A percentile compares a stretch with the other conserved stretches of the same genome.
Evolutionary conservation across 2,888 invertebrate genomes (phyloP).

Genomic region (Sisyra terminalis): DNA sequence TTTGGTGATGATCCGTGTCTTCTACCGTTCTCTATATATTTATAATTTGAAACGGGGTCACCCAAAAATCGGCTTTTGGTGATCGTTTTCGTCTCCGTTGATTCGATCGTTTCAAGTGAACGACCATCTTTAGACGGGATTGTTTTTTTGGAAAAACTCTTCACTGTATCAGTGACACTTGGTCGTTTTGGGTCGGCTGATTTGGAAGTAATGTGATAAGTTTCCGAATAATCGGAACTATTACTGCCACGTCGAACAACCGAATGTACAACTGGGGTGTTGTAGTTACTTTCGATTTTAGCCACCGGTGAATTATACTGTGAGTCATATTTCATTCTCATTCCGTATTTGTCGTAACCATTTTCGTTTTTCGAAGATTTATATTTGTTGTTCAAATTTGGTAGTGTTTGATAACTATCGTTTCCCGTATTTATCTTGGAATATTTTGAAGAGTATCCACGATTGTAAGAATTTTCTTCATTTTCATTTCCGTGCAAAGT

Average conservation of each 20-base stretch:
- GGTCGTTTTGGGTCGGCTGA: constrained; percentile 49
- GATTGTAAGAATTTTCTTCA: constrained; percentile 25
- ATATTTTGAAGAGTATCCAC: constrained; percentile 8
- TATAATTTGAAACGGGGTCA: constrained; percentile 29
- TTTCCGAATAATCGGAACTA: constrained; percentile 53
- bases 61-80: constrained; percentile 44
- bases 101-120: constrained; percentile 49
- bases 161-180: constrained; percentile 52
- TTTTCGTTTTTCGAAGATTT: constrained; percentile 1
- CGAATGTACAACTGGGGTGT: constrained; percentile 10
- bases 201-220: constrained; percentile 49
- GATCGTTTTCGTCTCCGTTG: constrained; percentile 51
- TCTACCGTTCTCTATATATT: constrained; percentile 33
- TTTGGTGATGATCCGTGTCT: constrained; percentile 18
- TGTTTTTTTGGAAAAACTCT: constrained; percentile 50
- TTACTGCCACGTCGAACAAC: constrained; percentile 44
- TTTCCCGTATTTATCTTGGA: constrained; percentile 18
- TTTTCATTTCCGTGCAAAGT: constrained; percentile 47
- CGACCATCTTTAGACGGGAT: constrained; percentile 46
- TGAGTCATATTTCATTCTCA: too few relatives aligned
- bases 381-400: neutral
- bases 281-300: constrained; percentile 19
- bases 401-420: constrained; percentile 14
- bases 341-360: neutral
- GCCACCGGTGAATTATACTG: constrained; percentile 27